phyloP scores from a whole-genome alignment of 1,140 invertebrate species.

The Heliothis virescens region DNA sequence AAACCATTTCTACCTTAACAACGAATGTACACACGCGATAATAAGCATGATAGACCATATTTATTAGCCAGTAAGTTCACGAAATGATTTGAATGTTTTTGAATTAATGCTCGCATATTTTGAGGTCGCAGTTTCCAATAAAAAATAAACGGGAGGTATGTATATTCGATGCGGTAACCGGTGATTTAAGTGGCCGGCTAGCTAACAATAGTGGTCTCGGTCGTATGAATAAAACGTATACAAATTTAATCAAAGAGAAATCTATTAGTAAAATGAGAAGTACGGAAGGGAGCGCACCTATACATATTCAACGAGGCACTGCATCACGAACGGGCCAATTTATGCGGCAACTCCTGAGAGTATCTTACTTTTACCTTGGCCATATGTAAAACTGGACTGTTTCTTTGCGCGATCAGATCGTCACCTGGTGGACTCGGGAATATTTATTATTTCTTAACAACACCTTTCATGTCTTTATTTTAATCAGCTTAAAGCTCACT shows the following conservation, averaged over 20 bases:
- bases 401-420: slow-evolving; percentile 82
- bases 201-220: slow-evolving; percentile 80
- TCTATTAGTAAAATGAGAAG: slow-evolving; percentile 86
- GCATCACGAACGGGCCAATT: slow-evolving; percentile 85
- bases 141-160: slow-evolving; percentile 18
- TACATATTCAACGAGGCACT: slow-evolving; percentile 86
- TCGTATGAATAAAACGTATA: slow-evolving; percentile 85
- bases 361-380: slow-evolving; percentile 81
- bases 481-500: slow-evolving; percentile 7
- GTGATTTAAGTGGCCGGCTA: slow-evolving; percentile 76
- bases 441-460: slow-evolving; percentile 69
- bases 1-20: slow-evolving; percentile 19
- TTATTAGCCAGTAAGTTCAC: slow-evolving; percentile 4
- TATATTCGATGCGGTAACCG: slow-evolving; percentile 60
- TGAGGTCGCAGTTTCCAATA: slow-evolving; percentile 20
- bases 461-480: slow-evolving; percentile 33
- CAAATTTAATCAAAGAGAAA: slow-evolving; percentile 86
- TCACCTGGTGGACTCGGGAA: slow-evolving; percentile 74
- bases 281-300: slow-evolving; percentile 85
- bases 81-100: slow-evolving; percentile 1
- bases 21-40: slow-evolving; percentile 34
- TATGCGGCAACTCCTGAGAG: slow-evolving; percentile 81
- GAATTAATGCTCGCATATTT: slow-evolving; percentile 14
- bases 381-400: slow-evolving; percentile 85
- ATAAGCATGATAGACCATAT: slow-evolving; percentile 7